These are phyloP conservation scores for Eleginops maclovinus DNA, from an alignment of 2,113 vertebrate species.

Conservation along the genomic window DNA sequence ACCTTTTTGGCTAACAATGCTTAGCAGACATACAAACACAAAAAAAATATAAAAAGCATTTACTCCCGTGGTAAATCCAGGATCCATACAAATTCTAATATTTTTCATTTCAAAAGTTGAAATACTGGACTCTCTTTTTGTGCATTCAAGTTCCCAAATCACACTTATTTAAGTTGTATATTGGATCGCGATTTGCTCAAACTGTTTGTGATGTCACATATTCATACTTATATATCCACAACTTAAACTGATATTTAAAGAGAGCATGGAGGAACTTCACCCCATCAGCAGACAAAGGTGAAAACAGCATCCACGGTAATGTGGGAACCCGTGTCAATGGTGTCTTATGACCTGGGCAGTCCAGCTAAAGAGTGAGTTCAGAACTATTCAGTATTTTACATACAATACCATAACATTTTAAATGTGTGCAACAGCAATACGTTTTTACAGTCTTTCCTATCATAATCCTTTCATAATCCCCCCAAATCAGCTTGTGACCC, in stretches of 20 bases:
- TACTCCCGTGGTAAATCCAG: neutral
- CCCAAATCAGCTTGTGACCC: slow-evolving; percentile 4
- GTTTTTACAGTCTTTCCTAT: neutral
- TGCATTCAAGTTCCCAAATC: neutral
- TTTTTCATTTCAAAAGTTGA: neutral
- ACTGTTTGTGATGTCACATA: neutral
- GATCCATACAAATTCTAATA: neutral
- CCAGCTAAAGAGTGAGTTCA: neutral
- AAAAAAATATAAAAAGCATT: too few relatives aligned
- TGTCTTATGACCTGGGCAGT: too few relatives aligned
- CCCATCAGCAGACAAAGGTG: neutral
- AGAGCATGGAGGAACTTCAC: neutral
- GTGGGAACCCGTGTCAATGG: fast-evolving
- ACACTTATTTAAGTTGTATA: neutral
- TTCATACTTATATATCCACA: neutral
- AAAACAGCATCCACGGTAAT: too few relatives aligned
- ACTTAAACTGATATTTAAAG: neutral
- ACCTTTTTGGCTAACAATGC: neutral
- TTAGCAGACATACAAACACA: neutral
- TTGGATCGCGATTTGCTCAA: neutral
- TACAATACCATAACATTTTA: neutral
- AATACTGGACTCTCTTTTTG: neutral
- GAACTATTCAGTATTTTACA: too few relatives aligned
- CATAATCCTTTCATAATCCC: too few relatives aligned
- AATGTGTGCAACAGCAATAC: neutral